These are phyloP conservation scores for Agonum fuliginosum DNA, from an alignment of 2,888 invertebrate species.

Conservation along the genomic window DNA sequence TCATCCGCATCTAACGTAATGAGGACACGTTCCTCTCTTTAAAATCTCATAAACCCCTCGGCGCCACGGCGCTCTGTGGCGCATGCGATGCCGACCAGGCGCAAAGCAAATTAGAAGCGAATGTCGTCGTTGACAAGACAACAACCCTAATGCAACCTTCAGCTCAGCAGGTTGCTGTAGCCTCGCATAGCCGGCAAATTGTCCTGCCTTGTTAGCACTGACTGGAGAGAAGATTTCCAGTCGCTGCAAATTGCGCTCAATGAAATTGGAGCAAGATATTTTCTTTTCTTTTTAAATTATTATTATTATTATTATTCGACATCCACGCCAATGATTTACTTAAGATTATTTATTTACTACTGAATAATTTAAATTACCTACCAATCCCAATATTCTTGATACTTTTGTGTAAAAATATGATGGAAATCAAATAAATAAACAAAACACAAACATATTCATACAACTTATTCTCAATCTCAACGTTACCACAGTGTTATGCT, in stretches of 20 bases:
- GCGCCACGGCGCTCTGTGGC: not conserved
- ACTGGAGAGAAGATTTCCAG: constrained; percentile 13
- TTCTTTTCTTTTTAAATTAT: no score
- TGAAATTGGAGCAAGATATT: no score
- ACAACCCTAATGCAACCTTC: constrained; percentile 46
- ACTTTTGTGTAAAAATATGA: no score
- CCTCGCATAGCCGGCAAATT: constrained; percentile 53
- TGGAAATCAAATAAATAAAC: no score
- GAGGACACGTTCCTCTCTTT: constrained; percentile 57
- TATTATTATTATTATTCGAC: no score
- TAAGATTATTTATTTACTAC: no score
- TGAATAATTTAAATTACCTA: no score
- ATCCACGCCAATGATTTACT: no score
- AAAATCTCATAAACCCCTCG: constrained; percentile 54
- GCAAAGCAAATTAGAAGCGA: constrained; percentile 56
- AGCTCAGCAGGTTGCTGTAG: not conserved
- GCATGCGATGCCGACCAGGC: constrained; percentile 20
- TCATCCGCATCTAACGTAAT: constrained; percentile 54
- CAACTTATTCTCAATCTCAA: no score
- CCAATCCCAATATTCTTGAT: no score
- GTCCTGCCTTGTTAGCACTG: constrained; percentile 42
- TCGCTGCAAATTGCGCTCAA: not conserved
- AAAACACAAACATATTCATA: no score
- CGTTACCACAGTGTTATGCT: no score
- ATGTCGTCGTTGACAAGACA: constrained; percentile 55